Conservation (phyloP, 2,113 vertebrate genomes). For the Hipposideros armiger region DNA sequence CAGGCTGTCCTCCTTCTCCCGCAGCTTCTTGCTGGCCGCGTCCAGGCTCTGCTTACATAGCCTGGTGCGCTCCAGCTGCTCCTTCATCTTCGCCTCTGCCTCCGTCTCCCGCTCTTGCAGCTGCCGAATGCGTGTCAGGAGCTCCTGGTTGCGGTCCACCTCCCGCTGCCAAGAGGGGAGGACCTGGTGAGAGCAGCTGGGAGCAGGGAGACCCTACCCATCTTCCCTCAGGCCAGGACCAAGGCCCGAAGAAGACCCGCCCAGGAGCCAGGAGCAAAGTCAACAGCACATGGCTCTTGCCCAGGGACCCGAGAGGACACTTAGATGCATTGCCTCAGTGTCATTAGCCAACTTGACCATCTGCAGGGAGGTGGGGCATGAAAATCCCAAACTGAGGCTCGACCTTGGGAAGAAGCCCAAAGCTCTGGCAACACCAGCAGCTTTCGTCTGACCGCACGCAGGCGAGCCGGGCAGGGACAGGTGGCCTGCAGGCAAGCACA, state of each 20-base stretch:
- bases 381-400: neutral
- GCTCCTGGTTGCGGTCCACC: slow-evolving; percentile 94
- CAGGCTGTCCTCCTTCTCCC: slow-evolving; percentile 91
- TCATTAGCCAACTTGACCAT: neutral
- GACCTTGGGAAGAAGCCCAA: neutral
- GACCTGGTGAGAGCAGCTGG: neutral
- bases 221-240: neutral
- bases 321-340: rapidly evolving
- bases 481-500: neutral
- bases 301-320: neutral
- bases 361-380: neutral
- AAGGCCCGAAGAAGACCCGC: neutral
- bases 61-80: slow-evolving; percentile 90
- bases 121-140: slow-evolving; percentile 91
- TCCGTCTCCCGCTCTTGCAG: slow-evolving; percentile 91
- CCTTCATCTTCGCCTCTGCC: slow-evolving; percentile 87
- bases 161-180: slow-evolving; percentile 88
- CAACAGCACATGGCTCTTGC: neutral
- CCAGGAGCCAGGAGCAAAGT: neutral
- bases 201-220: no score
- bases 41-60: slow-evolving; percentile 90
- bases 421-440: neutral
- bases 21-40: slow-evolving; percentile 89
- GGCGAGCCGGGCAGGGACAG: neutral
- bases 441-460: neutral